Evolutionary conservation across 2,888 invertebrate species (phyloP).

Genomic region (Ophraella communa): DNA sequence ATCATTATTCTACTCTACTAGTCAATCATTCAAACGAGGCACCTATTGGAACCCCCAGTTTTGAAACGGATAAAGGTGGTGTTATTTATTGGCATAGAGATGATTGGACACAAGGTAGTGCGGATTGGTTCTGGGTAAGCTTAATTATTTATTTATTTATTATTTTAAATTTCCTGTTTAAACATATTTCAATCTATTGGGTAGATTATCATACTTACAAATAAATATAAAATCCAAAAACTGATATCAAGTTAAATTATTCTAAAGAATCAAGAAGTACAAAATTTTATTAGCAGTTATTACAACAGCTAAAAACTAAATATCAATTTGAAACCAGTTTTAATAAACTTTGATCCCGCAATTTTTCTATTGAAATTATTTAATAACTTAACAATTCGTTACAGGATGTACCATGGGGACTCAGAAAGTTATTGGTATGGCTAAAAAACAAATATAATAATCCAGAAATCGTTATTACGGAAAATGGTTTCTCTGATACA

Average conservation of each 20-base stretch:
- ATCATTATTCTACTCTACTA: slow-evolving; percentile 72
- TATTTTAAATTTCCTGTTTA: no score
- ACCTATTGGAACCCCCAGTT: slow-evolving; percentile 26
- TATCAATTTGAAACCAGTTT: no score
- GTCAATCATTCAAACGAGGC: slow-evolving; percentile 46
- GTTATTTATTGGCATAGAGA: slow-evolving; percentile 54
- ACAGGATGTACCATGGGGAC: slow-evolving; percentile 42
- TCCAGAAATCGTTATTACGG: slow-evolving; percentile 43
- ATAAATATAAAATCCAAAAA: no score
- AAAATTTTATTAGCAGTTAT: no score
- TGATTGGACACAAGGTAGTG: slow-evolving; percentile 46
- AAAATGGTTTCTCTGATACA: slow-evolving; percentile 41
- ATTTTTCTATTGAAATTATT: no score
- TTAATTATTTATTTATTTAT: no score
- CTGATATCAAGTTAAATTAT: no score
- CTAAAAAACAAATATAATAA: slow-evolving; percentile 37
- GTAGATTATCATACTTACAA: no score
- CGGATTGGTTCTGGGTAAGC: slow-evolving; percentile 53
- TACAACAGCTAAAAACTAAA: no score
- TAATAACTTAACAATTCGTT: not conserved
- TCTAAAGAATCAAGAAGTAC: no score
- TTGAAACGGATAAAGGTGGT: slow-evolving; percentile 56
- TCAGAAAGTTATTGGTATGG: slow-evolving; percentile 39
- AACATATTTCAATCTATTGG: no score
- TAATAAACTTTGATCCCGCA: no score